Evolutionary conservation across 2,113 vertebrate species (phyloP), one percentile per base, ranked within the genome.

Genomic region (Thermophis baileyi): DNA sequence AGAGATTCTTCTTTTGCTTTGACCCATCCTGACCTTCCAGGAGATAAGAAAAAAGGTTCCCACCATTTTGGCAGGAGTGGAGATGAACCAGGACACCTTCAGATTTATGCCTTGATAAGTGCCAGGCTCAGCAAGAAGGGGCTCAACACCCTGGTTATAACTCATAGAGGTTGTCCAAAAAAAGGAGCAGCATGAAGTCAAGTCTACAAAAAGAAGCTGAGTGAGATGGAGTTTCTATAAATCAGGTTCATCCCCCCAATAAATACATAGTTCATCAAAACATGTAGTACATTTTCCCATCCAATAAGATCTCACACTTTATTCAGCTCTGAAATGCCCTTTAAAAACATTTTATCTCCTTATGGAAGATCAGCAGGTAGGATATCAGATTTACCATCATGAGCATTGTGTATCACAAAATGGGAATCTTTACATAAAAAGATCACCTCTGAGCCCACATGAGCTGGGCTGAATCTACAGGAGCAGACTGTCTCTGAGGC

Each of bases 11-110:
- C 46, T 89, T 90, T 90, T 30, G 92, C 54, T 44, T 6, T 87
- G 92, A 93, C 92, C 92, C 92, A 87, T 87, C 47, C 54, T 93
- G 92, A 93, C 92, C 92, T 93, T 63, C 54, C 14, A 63, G 54
- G 81, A 93, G 92, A 93, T 93, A 93, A 93, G 89, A 63, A 35
- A 18, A 18, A 90, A 22, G 92, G 54, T 93, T 93, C 92, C 89
- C 92, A 93, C 47, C 46, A 3, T 63, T 90, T 90, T 93, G 92
- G 47, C 92, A 93, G 92, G 89, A 90, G 46, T 24, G 44, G 92
- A 93, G 92, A 93, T 90, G 92, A 93, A 93, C 81, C 92, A 93
- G 92, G 74, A 87, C 92, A 87, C 81, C 27, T 60, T 60, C 81
- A 93, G 89, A 93, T 93, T 63, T 63, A 22, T 24, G 49, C 89